Percentiles rank a stretch among this genome's conserved stretches.
Evolutionary conservation across 2,797 vertebrate species (phyloP).

Genomic region (Bradypodion ventrale): DNA sequence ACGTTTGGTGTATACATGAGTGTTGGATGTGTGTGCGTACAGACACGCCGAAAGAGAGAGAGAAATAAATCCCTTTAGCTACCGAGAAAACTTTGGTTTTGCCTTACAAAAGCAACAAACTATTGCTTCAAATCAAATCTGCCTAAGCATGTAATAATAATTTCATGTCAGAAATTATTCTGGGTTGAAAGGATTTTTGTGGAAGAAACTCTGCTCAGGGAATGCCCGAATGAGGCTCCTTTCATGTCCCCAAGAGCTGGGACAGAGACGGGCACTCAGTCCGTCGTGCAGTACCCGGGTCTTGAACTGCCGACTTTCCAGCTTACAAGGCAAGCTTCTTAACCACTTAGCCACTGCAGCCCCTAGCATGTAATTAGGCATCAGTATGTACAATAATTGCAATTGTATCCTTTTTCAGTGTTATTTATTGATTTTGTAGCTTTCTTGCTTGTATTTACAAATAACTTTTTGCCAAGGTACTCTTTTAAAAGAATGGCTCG

Average conservation of each 20-base stretch:
- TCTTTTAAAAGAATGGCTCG: background rate
- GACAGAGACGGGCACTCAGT: no score
- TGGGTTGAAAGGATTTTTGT: no score
- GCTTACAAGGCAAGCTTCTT: no score
- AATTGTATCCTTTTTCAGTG: background rate
- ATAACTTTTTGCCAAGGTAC: background rate
- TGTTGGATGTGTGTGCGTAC: background rate
- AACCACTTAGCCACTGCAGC: no score
- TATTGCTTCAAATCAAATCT: constrained; percentile 11
- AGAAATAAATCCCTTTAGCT: constrained; percentile 14
- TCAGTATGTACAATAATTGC: no score
- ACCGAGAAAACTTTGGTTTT: background rate
- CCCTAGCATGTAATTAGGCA: background rate
- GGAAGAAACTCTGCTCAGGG: no score
- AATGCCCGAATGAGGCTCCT: no score
- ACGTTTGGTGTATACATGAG: constrained; percentile 4
- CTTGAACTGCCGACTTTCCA: no score
- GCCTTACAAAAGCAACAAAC: background rate
- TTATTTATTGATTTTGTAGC: background rate
- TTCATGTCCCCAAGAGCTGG: no score
- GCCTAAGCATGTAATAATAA: no score
- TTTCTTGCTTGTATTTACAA: background rate
- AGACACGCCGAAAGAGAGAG: background rate
- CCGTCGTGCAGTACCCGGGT: no score
- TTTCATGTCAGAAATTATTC: no score